Percentiles rank a stretch among this genome's conserved stretches.
Conservation (phyloP, 1,140 invertebrate genomes). For the Ladona fulva region DNA sequence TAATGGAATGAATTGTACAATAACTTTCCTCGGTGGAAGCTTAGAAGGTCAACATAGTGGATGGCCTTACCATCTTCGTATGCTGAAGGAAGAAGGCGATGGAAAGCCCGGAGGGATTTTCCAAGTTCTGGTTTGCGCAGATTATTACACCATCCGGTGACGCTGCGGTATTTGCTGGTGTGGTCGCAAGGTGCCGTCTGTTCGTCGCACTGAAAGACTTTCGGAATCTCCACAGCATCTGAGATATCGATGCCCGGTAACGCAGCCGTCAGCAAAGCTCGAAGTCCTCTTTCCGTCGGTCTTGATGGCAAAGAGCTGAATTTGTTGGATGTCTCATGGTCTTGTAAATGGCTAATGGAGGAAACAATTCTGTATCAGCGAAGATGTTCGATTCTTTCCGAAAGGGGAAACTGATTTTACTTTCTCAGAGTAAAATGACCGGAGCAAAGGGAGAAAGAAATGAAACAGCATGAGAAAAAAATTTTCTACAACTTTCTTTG, state of each 20-base stretch:
- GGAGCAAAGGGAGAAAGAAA: too few relatives aligned
- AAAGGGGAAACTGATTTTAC: too few relatives aligned
- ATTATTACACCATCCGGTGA: conserved; percentile 54
- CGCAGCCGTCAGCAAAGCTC: conserved; percentile 31
- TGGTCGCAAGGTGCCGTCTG: conserved; percentile 48
- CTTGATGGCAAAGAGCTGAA: conserved; percentile 23
- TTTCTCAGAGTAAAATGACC: too few relatives aligned
- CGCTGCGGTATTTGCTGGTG: conserved; percentile 43
- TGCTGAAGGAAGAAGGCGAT: conserved; percentile 39
- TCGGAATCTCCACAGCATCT: conserved; percentile 37
- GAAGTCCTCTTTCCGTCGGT: background rate
- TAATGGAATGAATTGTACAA: too few relatives aligned
- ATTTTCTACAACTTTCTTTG: too few relatives aligned
- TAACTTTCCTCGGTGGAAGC: too few relatives aligned
- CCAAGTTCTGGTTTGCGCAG: conserved; percentile 42
- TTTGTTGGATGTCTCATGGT: conserved; percentile 31
- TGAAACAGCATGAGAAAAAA: too few relatives aligned
- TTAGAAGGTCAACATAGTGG: too few relatives aligned
- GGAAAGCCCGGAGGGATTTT: conserved; percentile 39
- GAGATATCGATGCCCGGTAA: conserved; percentile 40
- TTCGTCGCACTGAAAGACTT: conserved; percentile 41
- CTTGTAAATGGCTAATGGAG: conserved; percentile 35
- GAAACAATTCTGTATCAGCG: background rate
- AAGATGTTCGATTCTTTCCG: background rate
- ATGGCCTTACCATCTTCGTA: conserved; percentile 43